Evolutionary conservation across 2,797 vertebrate species (phyloP).

Genomic region (Myotis findleyi): DNA sequence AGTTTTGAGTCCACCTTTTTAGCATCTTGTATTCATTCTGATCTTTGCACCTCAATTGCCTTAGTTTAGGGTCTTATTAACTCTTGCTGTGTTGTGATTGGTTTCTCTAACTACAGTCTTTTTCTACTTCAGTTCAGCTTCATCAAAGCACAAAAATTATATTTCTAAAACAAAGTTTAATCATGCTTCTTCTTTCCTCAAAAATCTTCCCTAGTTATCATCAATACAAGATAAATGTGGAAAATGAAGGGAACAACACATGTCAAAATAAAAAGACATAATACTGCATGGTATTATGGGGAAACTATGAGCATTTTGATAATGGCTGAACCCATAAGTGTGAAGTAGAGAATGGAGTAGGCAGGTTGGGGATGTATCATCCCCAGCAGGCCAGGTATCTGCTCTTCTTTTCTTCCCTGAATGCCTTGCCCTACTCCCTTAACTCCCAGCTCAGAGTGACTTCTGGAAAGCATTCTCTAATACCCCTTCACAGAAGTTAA

Average conservation of each 20-base stretch:
- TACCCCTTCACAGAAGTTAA: background rate
- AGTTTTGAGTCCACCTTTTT: background rate
- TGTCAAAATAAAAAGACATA: background rate
- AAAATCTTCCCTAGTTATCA: background rate
- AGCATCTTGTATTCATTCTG: background rate
- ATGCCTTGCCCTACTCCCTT: background rate
- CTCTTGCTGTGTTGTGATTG: background rate
- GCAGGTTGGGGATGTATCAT: background rate
- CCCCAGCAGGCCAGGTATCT: background rate
- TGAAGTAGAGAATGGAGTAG: background rate
- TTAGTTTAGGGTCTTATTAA: background rate
- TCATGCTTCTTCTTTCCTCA: background rate
- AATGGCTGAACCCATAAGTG: background rate
- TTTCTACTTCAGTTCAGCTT: background rate
- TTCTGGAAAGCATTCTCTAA: conserved; percentile 40
- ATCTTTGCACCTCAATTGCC: background rate
- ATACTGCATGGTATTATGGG: background rate
- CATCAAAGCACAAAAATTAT: background rate
- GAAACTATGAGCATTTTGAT: background rate
- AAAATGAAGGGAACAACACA: background rate
- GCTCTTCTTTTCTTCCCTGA: background rate
- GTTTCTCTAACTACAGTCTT: background rate
- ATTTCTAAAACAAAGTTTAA: conserved; percentile 17
- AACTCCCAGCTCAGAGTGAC: background rate
- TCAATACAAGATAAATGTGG: background rate